Evolutionary conservation across 2,113 vertebrate species (phyloP).

Genomic region (Sphaerodactylus townsendi): DNA sequence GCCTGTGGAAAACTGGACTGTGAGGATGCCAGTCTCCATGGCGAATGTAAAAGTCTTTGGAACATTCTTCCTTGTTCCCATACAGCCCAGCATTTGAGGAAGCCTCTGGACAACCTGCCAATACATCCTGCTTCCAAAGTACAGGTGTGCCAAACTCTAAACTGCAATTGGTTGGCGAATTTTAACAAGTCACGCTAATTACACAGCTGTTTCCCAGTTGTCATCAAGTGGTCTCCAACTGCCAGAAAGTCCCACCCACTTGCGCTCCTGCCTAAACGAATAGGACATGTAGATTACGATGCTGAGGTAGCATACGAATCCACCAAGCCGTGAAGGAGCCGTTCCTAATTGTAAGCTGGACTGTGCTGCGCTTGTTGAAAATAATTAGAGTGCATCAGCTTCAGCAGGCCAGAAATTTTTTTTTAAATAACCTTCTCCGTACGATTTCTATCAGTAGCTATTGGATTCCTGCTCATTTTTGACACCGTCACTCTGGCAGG

Average conservation of each 20-base stretch:
- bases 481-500: constrained; percentile 70
- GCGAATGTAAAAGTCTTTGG: not conserved
- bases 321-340: constrained; percentile 71
- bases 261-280: constrained; percentile 59
- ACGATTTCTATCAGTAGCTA: constrained; percentile 74
- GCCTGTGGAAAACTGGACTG: not conserved
- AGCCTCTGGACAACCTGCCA: not conserved
- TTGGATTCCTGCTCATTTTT: constrained; percentile 74
- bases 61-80: not conserved
- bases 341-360: constrained; percentile 82
- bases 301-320: constrained; percentile 69
- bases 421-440: constrained; percentile 44
- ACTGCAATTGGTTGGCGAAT: constrained; percentile 30
- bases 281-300: constrained; percentile 65
- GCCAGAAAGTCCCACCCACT: constrained; percentile 68
- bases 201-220: constrained; percentile 60
- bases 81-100: not conserved
- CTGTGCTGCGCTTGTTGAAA: constrained; percentile 78
- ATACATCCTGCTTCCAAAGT: constrained; percentile 29
- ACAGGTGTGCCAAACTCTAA: constrained; percentile 19
- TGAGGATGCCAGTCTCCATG: not conserved
- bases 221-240: constrained; percentile 55
- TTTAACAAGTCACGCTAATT: constrained; percentile 49
- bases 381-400: constrained; percentile 78
- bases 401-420: constrained; percentile 43